These are phyloP conservation scores for Chaetogeoica ovagalla DNA, from an alignment of 2,888 invertebrate genomes.

Conservation along the genomic window DNA sequence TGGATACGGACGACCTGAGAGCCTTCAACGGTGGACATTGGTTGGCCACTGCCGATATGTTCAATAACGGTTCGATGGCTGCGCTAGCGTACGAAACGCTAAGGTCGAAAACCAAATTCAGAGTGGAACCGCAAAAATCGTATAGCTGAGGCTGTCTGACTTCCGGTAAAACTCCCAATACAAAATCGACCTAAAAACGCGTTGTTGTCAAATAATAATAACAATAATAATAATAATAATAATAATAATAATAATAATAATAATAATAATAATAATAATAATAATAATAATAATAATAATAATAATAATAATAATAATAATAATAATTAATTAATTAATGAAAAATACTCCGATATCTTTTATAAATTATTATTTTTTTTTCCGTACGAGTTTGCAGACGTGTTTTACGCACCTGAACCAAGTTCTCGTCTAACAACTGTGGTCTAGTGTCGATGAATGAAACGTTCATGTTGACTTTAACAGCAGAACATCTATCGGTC, in stretches of 20 bases:
- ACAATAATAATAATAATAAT: too few relatives aligned
- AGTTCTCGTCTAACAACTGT: slow-evolving; percentile 80
- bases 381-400: too few relatives aligned
- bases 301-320: too few relatives aligned
- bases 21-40: slow-evolving; percentile 91
- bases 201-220: too few relatives aligned
- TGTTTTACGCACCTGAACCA: slow-evolving; percentile 67
- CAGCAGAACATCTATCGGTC: slow-evolving; percentile 89
- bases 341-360: too few relatives aligned
- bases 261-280: too few relatives aligned
- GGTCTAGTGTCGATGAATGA: slow-evolving; percentile 83
- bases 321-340: too few relatives aligned
- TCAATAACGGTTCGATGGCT: slow-evolving; percentile 83
- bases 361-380: too few relatives aligned
- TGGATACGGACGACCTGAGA: slow-evolving; percentile 76
- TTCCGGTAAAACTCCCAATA: slow-evolving; percentile 73
- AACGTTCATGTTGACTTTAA: slow-evolving; percentile 92
- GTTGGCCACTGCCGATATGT: slow-evolving; percentile 86
- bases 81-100: slow-evolving; percentile 90
- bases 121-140: slow-evolving; percentile 90
- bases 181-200: slow-evolving; percentile 54
- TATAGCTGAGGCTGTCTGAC: slow-evolving; percentile 89
- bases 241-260: too few relatives aligned
- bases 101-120: slow-evolving; percentile 90
- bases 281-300: too few relatives aligned